phyloP scores from a whole-genome alignment of 2,888 invertebrate species.

The Rotaria sp. region DNA sequence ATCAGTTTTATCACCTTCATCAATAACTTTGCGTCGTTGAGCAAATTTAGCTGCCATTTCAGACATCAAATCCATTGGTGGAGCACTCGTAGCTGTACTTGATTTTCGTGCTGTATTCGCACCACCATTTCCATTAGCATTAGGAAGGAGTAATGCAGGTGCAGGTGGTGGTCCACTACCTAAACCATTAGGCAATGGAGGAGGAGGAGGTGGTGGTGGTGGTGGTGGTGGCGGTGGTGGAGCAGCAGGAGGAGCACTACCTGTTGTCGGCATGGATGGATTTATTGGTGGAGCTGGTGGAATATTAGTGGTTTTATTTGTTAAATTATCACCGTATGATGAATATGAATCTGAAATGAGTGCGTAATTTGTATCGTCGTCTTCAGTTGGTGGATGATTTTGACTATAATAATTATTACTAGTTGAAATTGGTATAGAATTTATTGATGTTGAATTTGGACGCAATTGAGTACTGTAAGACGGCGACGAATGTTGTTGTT shows the following conservation, averaged over 20 bases:
- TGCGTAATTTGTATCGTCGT: slow-evolving; percentile 28
- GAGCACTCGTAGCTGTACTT: not conserved
- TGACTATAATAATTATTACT: not conserved
- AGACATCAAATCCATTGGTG: slow-evolving; percentile 18
- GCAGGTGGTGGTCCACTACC: not conserved
- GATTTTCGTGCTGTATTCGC: not conserved
- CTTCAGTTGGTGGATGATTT: not conserved
- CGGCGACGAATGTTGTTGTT: not conserved
- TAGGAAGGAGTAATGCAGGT: not conserved
- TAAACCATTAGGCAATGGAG: not conserved
- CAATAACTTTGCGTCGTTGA: slow-evolving; percentile 1
- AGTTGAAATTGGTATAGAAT: not conserved
- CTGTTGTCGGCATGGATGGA: not conserved
- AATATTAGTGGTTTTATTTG: not conserved
- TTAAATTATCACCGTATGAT: not conserved
- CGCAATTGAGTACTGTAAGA: not conserved
- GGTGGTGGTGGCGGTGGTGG: not conserved
- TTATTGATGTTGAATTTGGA: not conserved
- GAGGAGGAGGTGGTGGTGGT: not conserved
- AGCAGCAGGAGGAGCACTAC: not conserved
- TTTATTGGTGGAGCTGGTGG: not conserved
- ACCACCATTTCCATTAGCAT: not conserved
- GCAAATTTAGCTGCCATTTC: slow-evolving; percentile 3
- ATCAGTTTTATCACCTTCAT: not conserved
- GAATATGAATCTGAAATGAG: slow-evolving; percentile 5